These are phyloP conservation scores for Tetragnatha versicolor DNA, from an alignment of 1,140 invertebrate species.

Conservation along the genomic window DNA sequence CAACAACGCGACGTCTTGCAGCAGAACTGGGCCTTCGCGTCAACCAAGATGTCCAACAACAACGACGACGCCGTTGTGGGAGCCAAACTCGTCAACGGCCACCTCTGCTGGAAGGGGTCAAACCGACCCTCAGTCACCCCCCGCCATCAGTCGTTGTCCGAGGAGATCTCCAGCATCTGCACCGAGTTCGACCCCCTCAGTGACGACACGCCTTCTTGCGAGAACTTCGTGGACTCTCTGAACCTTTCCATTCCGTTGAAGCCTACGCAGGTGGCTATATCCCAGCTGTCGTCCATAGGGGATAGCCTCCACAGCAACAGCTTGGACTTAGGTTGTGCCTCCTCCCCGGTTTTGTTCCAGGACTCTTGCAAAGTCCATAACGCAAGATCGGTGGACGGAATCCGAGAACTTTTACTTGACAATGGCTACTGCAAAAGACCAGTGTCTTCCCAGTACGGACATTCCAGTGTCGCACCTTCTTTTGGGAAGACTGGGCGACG, in stretches of 20 bases:
- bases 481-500: background rate
- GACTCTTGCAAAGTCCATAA: constrained; percentile 17
- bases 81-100: constrained; percentile 43
- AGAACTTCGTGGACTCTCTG: constrained; percentile 46
- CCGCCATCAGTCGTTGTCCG: background rate
- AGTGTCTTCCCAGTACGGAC: constrained; percentile 21
- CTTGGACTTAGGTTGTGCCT: constrained; percentile 36
- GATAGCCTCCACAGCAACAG: constrained; percentile 51
- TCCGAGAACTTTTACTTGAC: constrained; percentile 36
- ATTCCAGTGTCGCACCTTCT: constrained; percentile 12
- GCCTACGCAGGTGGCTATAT: constrained; percentile 20
- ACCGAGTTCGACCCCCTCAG: constrained; percentile 51
- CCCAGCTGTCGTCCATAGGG: constrained; percentile 44
- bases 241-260: constrained; percentile 43
- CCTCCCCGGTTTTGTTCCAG: background rate
- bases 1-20: background rate
- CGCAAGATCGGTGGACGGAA: constrained; percentile 43
- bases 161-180: constrained; percentile 42
- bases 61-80: background rate
- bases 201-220: constrained; percentile 39
- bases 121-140: background rate
- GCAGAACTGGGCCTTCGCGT: constrained; percentile 31
- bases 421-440: constrained; percentile 28
- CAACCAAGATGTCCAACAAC: background rate
- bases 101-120: constrained; percentile 45